Conservation (phyloP, 2,888 invertebrate species). For the Hermodice carunculata region DNA sequence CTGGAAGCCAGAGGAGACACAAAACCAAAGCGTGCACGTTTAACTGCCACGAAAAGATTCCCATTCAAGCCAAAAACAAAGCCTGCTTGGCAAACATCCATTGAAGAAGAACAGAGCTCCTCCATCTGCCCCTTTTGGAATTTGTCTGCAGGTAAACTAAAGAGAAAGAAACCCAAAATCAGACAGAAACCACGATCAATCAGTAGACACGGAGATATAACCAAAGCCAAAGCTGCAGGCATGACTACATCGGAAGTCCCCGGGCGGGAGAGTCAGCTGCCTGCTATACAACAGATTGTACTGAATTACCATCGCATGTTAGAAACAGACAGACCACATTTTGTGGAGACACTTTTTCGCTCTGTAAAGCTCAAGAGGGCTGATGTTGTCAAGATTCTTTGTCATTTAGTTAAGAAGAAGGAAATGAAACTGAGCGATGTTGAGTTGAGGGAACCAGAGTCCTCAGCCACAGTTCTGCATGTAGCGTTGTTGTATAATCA, state of each 20-base stretch:
- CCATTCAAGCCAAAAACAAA: too few relatives aligned
- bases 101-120: too few relatives aligned
- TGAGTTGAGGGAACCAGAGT: conserved; percentile 14
- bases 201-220: too few relatives aligned
- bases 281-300: conserved; percentile 1
- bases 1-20: too few relatives aligned
- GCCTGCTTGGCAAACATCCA: too few relatives aligned
- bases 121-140: too few relatives aligned
- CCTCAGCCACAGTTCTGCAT: conserved; percentile 17
- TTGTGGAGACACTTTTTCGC: conserved; percentile 5
- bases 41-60: too few relatives aligned
- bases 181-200: too few relatives aligned
- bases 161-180: too few relatives aligned
- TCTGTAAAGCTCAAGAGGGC: conserved; percentile 13
- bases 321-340: not conserved
- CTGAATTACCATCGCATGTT: conserved; percentile 10
- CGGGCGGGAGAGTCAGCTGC: conserved; percentile 21
- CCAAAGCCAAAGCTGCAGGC: too few relatives aligned
- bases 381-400: conserved; percentile 12
- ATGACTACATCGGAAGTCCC: conserved; percentile 37
- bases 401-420: conserved; percentile 3
- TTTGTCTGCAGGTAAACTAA: too few relatives aligned
- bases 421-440: not conserved
- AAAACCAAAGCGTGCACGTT: too few relatives aligned
- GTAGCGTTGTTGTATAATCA: conserved; percentile 12